phyloP scores from a whole-genome alignment of 2,113 vertebrate species.

The Eulemur macaco region DNA sequence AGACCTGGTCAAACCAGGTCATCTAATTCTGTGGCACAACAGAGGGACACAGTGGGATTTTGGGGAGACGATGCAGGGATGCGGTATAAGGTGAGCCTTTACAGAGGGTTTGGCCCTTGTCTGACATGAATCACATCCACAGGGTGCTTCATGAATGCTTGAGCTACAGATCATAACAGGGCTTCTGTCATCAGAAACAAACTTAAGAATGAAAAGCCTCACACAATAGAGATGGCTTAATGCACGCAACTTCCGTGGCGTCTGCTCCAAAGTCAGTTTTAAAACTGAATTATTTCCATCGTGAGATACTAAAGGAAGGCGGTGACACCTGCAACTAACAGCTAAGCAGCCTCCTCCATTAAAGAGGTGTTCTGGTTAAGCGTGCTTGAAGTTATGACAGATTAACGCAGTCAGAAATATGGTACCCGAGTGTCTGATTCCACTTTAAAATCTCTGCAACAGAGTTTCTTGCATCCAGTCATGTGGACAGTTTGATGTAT shows the following conservation, averaged over 20 bases:
- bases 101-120: fast-evolving
- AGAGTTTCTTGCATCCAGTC: neutral
- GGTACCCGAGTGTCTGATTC: neutral
- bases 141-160: neutral
- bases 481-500: neutral
- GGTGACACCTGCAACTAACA: neutral
- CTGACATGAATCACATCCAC: neutral
- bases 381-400: neutral
- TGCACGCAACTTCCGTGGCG: neutral
- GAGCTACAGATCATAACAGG: neutral
- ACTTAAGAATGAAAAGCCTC: neutral
- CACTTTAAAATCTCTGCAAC: neutral
- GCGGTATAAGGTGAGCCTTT: neutral
- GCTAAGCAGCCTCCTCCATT: neutral
- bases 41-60: neutral
- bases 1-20: neutral
- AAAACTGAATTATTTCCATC: neutral
- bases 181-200: neutral
- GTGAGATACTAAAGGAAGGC: neutral
- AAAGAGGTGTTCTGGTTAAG: neutral
- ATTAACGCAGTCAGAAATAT: neutral
- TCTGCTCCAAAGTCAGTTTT: neutral
- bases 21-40: neutral
- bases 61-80: fast-evolving
- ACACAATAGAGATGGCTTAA: neutral